Conservation (phyloP, 2,797 vertebrate species). For the Eremophila alpestris region DNA sequence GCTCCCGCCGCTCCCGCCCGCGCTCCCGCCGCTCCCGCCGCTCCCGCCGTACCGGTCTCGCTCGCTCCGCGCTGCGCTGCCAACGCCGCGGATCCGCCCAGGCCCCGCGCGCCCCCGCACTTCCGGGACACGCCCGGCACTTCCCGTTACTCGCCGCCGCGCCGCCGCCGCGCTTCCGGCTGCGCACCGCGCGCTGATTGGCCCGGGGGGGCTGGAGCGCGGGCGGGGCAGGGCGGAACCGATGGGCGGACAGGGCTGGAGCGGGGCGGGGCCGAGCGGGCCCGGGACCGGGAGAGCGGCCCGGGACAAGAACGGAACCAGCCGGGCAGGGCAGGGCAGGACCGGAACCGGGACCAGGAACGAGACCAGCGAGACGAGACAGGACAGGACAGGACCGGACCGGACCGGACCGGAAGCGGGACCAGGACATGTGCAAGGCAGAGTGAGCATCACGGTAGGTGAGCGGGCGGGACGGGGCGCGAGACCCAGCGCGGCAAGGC, state of each 20-base stretch:
- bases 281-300: neutral
- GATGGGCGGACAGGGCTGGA: neutral
- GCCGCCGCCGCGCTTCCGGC: conserved; percentile 10
- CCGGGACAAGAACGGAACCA: neutral
- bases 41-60: neutral
- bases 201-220: neutral
- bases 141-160: neutral
- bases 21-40: neutral
- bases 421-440: neutral
- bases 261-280: neutral
- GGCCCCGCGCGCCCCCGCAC: conserved; percentile 46
- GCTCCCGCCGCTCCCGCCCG: neutral
- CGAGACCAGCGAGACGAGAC: too few relatives aligned
- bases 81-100: conserved; percentile 37
- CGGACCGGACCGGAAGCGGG: too few relatives aligned
- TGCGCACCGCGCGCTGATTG: neutral
- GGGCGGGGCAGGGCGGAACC: neutral
- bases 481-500: neutral
- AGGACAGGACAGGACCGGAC: too few relatives aligned
- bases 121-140: conserved; percentile 52
- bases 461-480: neutral
- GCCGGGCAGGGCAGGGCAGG: too few relatives aligned
- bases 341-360: too few relatives aligned
- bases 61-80: neutral
- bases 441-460: neutral